Base-by-base conservation (phyloP, 1,140 invertebrate genomes). In the Ylistrum balloti region DNA sequence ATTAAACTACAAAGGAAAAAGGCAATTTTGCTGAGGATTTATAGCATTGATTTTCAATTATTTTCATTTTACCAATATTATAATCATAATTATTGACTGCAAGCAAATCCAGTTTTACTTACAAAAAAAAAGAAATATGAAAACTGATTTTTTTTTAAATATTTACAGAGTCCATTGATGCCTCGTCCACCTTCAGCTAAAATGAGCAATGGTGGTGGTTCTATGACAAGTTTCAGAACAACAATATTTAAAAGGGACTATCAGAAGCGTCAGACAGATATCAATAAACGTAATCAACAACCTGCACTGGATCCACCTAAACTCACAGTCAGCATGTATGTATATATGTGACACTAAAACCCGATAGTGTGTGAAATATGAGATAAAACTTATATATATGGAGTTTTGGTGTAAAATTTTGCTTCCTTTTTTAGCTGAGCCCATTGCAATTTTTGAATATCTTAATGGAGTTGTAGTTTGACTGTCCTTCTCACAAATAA, bases 201-300 rank as follows among this genome's bases (percentile, higher is more conserved):
- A 85, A 91, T 38, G 17, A 91, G 91, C n/a, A 33, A 86, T 22
- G 88, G 88, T 15, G 88, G 88, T 15, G 90, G 41, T 20, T 56
- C 87, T 15, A 45, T 32, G 15, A 56, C 91, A n/a, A 91, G 91
- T 87, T 94, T 95, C 86, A 91, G 93, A 33, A 95, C 94, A 0
- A 94, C 94, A 13, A 90, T 95, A 88, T 95, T 94, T 89, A 95
- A 95, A 88, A 91, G 93, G 85, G 94, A 95, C 86, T 94, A 94
- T 88, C 88, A 93, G 17, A 91, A 92, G 88, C 88, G 94, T 41
- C 93, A 95, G 88, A 90, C 91, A 48, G 89, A 93, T 28, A 3
- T 74, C 22, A 48, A 91, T 94, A 15, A 94, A 94, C 92, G 89
- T 89, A 91, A 92, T 85, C 87, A 91, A 48, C 86, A 93, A 7